A percentile compares a stretch with the other conserved stretches of the same genome.
Conservation (phyloP, 2,797 vertebrate genomes). For the Danio kyathit region DNA sequence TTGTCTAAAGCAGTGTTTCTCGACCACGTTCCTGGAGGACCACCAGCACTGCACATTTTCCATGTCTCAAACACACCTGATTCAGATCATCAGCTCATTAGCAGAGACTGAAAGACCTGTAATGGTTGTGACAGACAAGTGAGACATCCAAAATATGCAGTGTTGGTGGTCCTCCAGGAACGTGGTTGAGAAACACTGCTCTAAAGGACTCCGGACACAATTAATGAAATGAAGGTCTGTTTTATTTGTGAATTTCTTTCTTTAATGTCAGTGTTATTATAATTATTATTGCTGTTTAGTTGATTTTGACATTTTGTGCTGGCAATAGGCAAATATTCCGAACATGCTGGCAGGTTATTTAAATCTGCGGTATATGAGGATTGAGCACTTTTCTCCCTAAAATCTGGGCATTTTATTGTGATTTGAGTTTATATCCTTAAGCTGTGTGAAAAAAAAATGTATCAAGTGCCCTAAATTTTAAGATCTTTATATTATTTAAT, state of each 20-base stretch:
- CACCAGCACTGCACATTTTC: too few species aligned
- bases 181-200: background rate
- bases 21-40: too few species aligned
- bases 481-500: constrained; percentile 73
- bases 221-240: constrained; percentile 78
- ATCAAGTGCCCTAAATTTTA: constrained; percentile 61
- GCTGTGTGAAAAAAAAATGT: constrained; percentile 66
- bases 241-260: constrained; percentile 66
- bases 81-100: too few species aligned
- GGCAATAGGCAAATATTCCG: constrained; percentile 74
- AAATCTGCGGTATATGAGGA: constrained; percentile 76
- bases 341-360: constrained; percentile 67
- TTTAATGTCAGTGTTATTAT: constrained; percentile 70
- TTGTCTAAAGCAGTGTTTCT: background rate
- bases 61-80: too few species aligned
- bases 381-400: constrained; percentile 79
- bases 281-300: constrained; percentile 32
- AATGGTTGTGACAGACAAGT: too few species aligned
- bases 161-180: too few species aligned
- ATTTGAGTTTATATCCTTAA: constrained; percentile 69
- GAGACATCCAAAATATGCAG: too few species aligned
- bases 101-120: too few species aligned
- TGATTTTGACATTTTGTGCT: constrained; percentile 68
- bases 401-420: constrained; percentile 57
- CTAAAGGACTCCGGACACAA: constrained; percentile 79